Evolutionary conservation across 2,113 vertebrate species (phyloP), one percentile per base, ranked within the genome.

Genomic region (Camelus bactrianus): DNA sequence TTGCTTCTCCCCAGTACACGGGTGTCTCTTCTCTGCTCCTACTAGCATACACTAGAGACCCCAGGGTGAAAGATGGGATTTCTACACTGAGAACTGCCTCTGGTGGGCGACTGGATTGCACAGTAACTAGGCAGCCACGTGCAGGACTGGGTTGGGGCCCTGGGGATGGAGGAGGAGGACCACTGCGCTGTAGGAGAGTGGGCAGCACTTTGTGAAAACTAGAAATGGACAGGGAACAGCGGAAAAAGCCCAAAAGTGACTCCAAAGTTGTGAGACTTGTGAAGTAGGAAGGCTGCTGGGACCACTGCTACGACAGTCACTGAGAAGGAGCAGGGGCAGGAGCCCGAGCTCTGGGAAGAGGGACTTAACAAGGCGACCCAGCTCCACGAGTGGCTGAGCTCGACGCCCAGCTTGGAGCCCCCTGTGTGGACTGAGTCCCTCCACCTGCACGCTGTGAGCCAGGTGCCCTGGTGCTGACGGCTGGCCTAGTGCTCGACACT

Each of bases 311-410:
- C 7, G 9, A 28, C n/a, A 48, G 42, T 8, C 30, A 1, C 4
- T 4, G 50, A 70, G 73, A 38, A 22, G 1, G 42, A 70, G 14
- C 69, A 32, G 24, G 20, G 48, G 15, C 67, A 93, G 35, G 65
- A 83, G 81, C 7, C 76, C 80, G n/a, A 60, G 14, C 35, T 79
- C 65, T 16, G 56, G 50, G 93, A 13, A 90, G 32, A 93, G 76
- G 11, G n/a, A 46, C 69, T 30, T 22, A 58, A 10, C 32, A 15
- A 17, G 15, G 3, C 24, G 69, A 62, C 35, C 38, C 62, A 54
- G 62, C 20, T 64, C 52, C 14, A 20, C 56, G 28, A 42, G 13
- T 28, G 54, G 67, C 75, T 54, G 50, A 35, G 35, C 50, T 11
- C 12, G 2, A 76, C 11, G 20, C 30, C 64, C 30, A 24, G 20